A percentile compares a stretch with the other conserved stretches of the same genome.
These are phyloP conservation scores for Leptoclinus maculatus DNA, from an alignment of 2,797 vertebrate genomes.

Conservation along the genomic window DNA sequence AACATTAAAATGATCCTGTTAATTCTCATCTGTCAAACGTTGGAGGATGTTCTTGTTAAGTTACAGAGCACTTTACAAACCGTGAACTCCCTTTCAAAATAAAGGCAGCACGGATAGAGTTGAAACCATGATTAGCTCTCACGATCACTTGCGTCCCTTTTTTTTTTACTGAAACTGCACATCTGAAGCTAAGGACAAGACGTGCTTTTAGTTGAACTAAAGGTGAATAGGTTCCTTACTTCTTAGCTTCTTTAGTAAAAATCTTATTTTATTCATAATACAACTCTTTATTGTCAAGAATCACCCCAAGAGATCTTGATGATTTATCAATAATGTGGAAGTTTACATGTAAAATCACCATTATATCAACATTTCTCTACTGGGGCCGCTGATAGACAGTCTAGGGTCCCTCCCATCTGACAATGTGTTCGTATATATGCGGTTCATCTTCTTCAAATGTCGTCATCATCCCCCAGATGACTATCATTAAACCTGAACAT, in stretches of 20 bases:
- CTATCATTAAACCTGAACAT: conserved; percentile 4
- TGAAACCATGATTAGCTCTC: background rate
- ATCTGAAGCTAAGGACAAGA: background rate
- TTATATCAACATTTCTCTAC: background rate
- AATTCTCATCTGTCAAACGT: background rate
- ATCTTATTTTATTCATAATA: background rate
- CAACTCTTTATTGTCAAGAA: background rate
- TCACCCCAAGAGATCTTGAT: background rate
- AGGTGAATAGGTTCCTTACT: background rate
- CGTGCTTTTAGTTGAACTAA: background rate
- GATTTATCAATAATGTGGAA: background rate
- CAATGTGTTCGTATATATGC: background rate
- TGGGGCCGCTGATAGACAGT: background rate
- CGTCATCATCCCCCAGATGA: background rate
- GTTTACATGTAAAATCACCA: background rate
- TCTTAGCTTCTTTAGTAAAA: background rate
- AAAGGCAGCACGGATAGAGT: background rate
- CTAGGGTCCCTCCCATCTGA: background rate
- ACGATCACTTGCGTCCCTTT: background rate
- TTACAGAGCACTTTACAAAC: background rate
- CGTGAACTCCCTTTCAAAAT: background rate
- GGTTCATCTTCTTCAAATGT: conserved; percentile 2
- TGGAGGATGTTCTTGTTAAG: background rate
- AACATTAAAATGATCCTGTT: background rate
- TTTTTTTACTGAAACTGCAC: background rate